Evolutionary conservation across 2,888 invertebrate species (phyloP), one percentile per base, ranked within the genome.

Genomic region (Thymelicus lineola): DNA sequence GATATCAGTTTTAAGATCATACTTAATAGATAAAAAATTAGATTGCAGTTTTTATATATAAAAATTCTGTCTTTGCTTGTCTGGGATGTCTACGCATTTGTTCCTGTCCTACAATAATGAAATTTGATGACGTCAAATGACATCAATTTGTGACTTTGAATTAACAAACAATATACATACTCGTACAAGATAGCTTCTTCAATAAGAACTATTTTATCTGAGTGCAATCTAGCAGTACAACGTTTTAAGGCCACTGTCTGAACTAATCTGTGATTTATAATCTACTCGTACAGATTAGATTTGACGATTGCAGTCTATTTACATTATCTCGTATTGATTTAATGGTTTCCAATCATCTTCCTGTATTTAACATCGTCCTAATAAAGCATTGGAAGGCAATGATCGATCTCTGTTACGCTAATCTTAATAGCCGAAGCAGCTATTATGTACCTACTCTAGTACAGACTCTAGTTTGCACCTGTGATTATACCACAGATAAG

Each of bases 241-340:
- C 46, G 67, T 45, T 68, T 61, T 68, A 68, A 45, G 36, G 67
- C 42, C 61, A 10, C 38, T 60, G 55, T 68, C 36, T 57, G 48
- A 17, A 55, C 53, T 68, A 61, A 68, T 68, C 67, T 60, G 58
- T 62, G 55, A 55, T 61, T 62, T 68, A 68, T 68, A 68, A 68
- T 68, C 67, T 68, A 68, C 53, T 46, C 55, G 55, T 3, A 68
- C 67, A 68, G 67, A 68, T 68, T 36, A 62, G 61, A 68, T 68
- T 61, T 68, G 67, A 68, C 67, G 61, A 68, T 68, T 68, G 67
- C 67, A 60, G 67, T 61, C 61, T 61, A 62, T 68, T 68, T 68
- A 55, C 53, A 55, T 68, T 68, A 68, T 68, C 67, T 66, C 15
- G 35, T 36, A 61, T 55, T 61, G 67, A 67, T 67, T 67, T 67